A percentile compares a stretch with the other conserved stretches of the same genome.
These are phyloP conservation scores for Ophioderma brevispina DNA, from an alignment of 35 echinoderm and acorn worm genomes.

Conservation along the genomic window DNA sequence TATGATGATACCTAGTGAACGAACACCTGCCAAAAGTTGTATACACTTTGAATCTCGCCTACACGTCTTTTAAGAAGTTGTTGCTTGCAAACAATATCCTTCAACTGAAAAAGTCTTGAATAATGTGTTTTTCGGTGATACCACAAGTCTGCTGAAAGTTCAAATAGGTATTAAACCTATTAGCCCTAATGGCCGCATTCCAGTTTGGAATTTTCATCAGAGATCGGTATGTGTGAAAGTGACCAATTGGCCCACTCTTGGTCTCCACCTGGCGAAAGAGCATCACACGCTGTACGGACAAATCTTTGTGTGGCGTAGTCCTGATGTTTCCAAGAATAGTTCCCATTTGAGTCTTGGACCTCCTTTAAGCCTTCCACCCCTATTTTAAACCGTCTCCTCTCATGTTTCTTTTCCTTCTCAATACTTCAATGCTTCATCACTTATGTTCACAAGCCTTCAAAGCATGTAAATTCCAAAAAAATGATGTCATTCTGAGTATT, in stretches of 20 bases:
- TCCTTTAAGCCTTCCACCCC: conserved; percentile 12
- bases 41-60: not conserved
- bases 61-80: not conserved
- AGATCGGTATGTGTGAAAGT: not conserved
- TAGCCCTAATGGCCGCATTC: conserved; percentile 10
- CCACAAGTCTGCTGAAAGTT: not conserved
- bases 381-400: too few relatives aligned
- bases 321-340: conserved; percentile 26
- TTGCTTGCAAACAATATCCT: not conserved
- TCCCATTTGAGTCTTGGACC: conserved; percentile 15
- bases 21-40: not conserved
- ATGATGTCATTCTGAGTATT: too few relatives aligned
- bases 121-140: conserved; percentile 11
- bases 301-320: conserved; percentile 33
- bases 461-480: too few relatives aligned
- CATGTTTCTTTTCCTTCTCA: too few relatives aligned
- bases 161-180: conserved; percentile 30
- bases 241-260: conserved; percentile 14
- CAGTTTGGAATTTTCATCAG: not conserved
- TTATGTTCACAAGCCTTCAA: too few relatives aligned
- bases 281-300: conserved; percentile 19
- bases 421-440: too few relatives aligned
- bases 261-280: conserved; percentile 30
- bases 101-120: not conserved
- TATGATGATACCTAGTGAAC: not conserved